Conservation (phyloP, 2,113 vertebrate genomes). For the Podilymbus podiceps region DNA sequence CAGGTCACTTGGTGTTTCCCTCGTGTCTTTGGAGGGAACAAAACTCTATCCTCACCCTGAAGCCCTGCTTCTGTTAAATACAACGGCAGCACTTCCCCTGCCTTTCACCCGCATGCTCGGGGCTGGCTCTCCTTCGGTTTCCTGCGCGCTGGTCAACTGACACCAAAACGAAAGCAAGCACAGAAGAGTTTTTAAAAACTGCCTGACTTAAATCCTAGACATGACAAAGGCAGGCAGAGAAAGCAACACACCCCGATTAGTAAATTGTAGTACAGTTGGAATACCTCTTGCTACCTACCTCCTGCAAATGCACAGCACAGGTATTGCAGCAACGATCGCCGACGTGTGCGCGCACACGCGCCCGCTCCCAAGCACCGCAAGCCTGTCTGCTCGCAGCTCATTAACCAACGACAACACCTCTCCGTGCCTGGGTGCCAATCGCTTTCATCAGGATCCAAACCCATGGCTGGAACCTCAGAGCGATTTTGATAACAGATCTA, state of each 20-base stretch:
- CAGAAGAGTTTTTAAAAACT: not conserved
- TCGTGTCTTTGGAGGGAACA: not conserved
- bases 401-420: not conserved
- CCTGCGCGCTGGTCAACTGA: fast-evolving
- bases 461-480: not conserved
- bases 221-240: fast-evolving
- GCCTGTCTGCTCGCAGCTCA: not conserved
- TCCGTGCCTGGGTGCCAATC: not conserved
- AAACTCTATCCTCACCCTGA: not conserved
- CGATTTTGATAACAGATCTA: not conserved
- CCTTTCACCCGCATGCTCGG: not conserved
- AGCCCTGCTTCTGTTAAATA: not conserved
- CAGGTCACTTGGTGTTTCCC: not conserved
- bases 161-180: not conserved
- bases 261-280: not conserved
- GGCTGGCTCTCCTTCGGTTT: not conserved
- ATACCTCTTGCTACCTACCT: not conserved
- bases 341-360: not conserved
- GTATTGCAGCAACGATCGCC: not conserved
- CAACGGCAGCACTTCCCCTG: not conserved
- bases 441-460: not conserved
- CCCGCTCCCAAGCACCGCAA: no score
- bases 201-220: not conserved
- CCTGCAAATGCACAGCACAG: not conserved
- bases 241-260: not conserved